A percentile compares a stretch with the other conserved stretches of the same genome.
These are phyloP conservation scores for Laspeyria flexula DNA, from an alignment of 2,888 invertebrate species.

Conservation along the genomic window DNA sequence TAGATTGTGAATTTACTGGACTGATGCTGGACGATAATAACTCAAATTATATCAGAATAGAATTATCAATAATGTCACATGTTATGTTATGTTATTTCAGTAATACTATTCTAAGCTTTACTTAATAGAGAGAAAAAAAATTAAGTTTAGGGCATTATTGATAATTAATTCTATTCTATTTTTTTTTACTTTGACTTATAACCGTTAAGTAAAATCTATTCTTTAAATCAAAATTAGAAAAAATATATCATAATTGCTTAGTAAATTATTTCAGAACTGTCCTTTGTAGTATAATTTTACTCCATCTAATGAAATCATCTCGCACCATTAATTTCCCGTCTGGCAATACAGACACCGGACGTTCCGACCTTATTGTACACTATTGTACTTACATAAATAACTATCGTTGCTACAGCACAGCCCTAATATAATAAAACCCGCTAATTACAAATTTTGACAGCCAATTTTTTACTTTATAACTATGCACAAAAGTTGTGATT, in stretches of 20 bases:
- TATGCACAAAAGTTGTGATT: conserved; percentile 18
- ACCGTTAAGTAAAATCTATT: no score
- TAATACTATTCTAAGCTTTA: no score
- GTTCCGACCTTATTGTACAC: conserved; percentile 65
- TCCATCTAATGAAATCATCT: conserved; percentile 44
- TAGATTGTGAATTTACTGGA: no score
- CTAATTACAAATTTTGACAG: neutral
- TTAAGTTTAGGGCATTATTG: no score
- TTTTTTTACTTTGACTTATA: no score
- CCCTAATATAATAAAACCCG: conserved; percentile 23
- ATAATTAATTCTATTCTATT: no score
- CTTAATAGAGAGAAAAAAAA: no score
- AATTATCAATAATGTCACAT: no score
- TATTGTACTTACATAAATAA: conserved; percentile 58
- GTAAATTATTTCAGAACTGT: neutral
- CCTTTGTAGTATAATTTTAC: conserved; percentile 9
- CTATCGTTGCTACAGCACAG: conserved; percentile 50
- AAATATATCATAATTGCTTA: neutral
- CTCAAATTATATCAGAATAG: no score
- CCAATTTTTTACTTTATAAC: conserved; percentile 22
- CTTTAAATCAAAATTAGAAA: no score
- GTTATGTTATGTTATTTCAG: no score
- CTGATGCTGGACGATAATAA: no score
- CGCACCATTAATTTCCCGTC: conserved; percentile 47
- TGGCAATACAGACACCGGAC: conserved; percentile 53